Evolutionary conservation across 2,113 vertebrate genomes (phyloP), one percentile per base, ranked within the genome.

Genomic region (Tor tambroides): DNA sequence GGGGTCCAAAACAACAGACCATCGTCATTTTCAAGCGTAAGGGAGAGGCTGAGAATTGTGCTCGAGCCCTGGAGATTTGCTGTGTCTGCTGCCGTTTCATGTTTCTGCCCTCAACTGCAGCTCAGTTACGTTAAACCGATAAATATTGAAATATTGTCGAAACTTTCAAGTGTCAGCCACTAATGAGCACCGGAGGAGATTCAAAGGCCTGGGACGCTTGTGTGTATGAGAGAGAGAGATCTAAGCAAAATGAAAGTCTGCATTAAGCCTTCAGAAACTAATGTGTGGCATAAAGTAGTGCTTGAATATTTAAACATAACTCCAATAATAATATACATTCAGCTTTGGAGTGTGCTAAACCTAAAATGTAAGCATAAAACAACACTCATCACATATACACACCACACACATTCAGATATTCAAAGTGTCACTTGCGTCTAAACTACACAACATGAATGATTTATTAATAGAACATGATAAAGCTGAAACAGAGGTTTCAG

Each of bases 161-260:
- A 71, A 43, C 76, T 69, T 59, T 80, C 86, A 74, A 82, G 71
- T 83, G 67, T 49, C 26, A 51, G 54, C 71, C 43, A 32, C 65
- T 87, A 87, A 87, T 65, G 86, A 87, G 69, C 51, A 75, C 15
- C n/a, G 23, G 46, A 83, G 65, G 81, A 72, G 28, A 69, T 49
- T 83, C 65, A 51, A 82, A 69, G 28, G 46, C 81, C 21, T 54
- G 26, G 7, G 43, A 71, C 17, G 19, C 10, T 69, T 83, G 65
- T 32, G 41, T 51, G 63, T 83, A 32, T 51, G 63, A 49, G 26
- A 65, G 56, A 63, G 79, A 54, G 30, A 83, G 46, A 72, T 83
- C 46, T 54, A 83, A 72, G 81, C 46, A 83, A 69, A 83, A 63
- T 81, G 5, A 81, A 65, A 43, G 56, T 43, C 56, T 81, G 6